Conservation (phyloP, 2,888 invertebrate species). For the Latheticus oryzae region DNA sequence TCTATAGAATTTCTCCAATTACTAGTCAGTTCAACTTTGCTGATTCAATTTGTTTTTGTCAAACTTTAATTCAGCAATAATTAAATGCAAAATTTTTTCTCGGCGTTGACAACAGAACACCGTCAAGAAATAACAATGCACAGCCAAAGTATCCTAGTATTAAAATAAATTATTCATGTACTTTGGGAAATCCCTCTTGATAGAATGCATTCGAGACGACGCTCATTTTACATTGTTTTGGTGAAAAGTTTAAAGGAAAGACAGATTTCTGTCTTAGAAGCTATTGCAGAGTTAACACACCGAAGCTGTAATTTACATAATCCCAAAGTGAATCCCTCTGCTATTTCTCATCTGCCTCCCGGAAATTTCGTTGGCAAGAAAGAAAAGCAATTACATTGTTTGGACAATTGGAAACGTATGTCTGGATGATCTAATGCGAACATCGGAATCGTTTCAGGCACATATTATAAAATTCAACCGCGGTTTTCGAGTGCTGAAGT, state of each 20-base stretch:
- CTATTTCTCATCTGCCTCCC: conserved; percentile 23
- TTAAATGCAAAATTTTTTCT: no score
- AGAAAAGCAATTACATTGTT: conserved; percentile 5
- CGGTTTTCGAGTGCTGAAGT: conserved; percentile 11
- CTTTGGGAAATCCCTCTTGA: conserved; percentile 39
- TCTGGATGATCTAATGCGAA: background rate
- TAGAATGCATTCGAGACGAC: conserved; percentile 35
- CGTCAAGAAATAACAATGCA: no score
- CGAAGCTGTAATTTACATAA: conserved; percentile 37
- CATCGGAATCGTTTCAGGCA: conserved; percentile 17
- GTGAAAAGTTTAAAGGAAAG: conserved; percentile 41
- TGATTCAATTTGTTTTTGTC: conserved; percentile 19
- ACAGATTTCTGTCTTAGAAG: conserved; percentile 37
- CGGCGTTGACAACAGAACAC: no score
- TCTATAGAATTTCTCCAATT: conserved; percentile 21
- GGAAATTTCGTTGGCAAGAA: background rate
- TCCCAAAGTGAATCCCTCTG: conserved; percentile 31
- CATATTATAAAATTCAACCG: conserved; percentile 25
- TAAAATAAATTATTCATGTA: conserved; percentile 45
- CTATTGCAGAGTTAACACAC: conserved; percentile 37
- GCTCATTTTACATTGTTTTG: conserved; percentile 42
- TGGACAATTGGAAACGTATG: background rate
- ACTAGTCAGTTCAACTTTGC: conserved; percentile 1
- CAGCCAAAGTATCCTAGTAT: conserved; percentile 19
- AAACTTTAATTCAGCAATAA: no score